Evolutionary conservation across 1,140 invertebrate species (phyloP).

Genomic region (Trinorchestia longiramus): DNA sequence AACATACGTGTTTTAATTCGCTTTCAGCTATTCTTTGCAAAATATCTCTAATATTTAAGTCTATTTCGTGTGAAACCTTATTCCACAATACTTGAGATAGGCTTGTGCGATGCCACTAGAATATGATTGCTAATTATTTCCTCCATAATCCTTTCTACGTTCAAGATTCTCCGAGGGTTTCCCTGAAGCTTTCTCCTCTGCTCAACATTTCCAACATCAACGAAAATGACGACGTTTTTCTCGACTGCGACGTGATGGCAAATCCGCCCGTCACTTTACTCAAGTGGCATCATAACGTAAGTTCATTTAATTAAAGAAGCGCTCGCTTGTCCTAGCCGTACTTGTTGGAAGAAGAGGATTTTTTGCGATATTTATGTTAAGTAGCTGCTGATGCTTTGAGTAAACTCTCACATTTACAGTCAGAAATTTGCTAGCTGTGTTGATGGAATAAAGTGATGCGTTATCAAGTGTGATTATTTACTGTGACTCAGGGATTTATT

Average conservation of each 20-base stretch:
- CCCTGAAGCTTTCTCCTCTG: not conserved
- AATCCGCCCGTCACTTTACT: slow-evolving; percentile 27
- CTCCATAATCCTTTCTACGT: not conserved
- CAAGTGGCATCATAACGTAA: slow-evolving; percentile 49
- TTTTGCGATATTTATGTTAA: not conserved
- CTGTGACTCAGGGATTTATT: too few species aligned
- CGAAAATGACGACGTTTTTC: slow-evolving; percentile 44
- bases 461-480: too few species aligned
- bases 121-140: not conserved
- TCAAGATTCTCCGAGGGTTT: slow-evolving; percentile 5
- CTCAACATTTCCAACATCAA: slow-evolving; percentile 50
- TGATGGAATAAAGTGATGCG: too few species aligned
- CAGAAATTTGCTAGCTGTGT: not conserved
- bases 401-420: not conserved
- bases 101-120: not conserved
- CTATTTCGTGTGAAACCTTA: too few species aligned
- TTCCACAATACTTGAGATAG: not conserved
- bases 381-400: not conserved
- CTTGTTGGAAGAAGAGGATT: too few species aligned
- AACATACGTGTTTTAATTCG: too few species aligned
- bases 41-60: too few species aligned
- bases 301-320: not conserved
- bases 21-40: too few species aligned
- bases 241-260: slow-evolving; percentile 27
- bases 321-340: not conserved